Conservation (phyloP, 2,113 vertebrate species). For the Austrofundulus limnaeus region DNA sequence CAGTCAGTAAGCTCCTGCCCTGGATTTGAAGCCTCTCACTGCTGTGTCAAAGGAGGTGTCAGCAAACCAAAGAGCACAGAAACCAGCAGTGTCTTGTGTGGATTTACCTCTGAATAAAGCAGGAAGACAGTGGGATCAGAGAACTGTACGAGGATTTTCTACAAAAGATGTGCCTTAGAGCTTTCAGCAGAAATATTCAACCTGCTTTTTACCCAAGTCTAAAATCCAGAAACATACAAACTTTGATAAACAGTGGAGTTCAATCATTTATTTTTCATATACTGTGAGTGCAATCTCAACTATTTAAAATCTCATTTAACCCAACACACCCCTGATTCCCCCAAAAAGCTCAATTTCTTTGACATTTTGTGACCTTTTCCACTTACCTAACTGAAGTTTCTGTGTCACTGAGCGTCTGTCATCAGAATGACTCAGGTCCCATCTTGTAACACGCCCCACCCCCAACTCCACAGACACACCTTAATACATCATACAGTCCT, state of each 20-base stretch:
- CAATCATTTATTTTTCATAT: background rate
- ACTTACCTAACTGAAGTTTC: background rate
- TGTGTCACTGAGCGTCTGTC: conserved; percentile 5
- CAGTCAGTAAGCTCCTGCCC: no score
- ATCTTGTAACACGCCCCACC: background rate
- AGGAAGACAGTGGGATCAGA: background rate
- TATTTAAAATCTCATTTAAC: background rate
- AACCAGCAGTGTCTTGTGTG: background rate
- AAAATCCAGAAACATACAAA: background rate
- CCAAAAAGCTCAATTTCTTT: background rate
- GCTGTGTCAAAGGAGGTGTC: background rate
- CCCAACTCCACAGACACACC: no score
- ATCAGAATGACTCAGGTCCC: conserved; percentile 8
- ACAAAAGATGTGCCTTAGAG: background rate
- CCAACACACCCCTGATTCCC: background rate
- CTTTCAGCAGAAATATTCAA: background rate
- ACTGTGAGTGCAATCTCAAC: no score
- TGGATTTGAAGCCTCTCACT: background rate
- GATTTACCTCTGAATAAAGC: background rate
- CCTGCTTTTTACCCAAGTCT: background rate
- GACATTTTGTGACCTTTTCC: background rate
- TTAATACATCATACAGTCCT: background rate
- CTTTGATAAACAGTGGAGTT: background rate
- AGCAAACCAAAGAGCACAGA: background rate
- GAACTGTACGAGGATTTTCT: background rate